Percentiles rank a stretch among this genome's conserved stretches.
Conservation (phyloP, 2,888 invertebrate species). For the Magallana nippona region DNA sequence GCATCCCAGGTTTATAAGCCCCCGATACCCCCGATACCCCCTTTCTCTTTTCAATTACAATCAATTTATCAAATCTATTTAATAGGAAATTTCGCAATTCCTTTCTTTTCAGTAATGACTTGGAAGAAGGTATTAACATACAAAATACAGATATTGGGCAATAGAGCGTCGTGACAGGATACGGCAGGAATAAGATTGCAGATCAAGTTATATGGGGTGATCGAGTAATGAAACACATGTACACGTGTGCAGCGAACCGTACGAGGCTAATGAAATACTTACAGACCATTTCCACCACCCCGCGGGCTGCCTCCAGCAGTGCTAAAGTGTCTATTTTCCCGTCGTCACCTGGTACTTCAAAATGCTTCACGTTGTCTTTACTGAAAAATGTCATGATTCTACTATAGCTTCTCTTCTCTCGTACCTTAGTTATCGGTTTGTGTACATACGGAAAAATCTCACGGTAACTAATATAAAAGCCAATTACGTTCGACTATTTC, state of each 20-base stretch:
- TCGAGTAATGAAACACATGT: neutral
- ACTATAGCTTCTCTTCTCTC: neutral
- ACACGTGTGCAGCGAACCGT: constrained; percentile 16
- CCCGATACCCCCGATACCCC: too few species aligned
- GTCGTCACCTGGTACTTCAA: constrained; percentile 13
- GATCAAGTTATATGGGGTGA: neutral
- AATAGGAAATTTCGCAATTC: too few species aligned
- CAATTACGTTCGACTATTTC: neutral
- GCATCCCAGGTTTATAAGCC: too few species aligned
- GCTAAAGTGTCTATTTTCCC: constrained; percentile 1
- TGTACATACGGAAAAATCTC: neutral
- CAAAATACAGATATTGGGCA: too few species aligned
- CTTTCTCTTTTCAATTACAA: too few species aligned
- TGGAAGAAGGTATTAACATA: too few species aligned
- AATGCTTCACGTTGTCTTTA: constrained; percentile 19
- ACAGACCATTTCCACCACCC: constrained; percentile 24
- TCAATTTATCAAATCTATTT: too few species aligned
- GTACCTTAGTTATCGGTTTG: neutral
- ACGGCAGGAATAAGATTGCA: too few species aligned
- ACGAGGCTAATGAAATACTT: neutral
- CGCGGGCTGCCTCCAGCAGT: neutral
- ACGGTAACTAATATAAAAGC: constrained; percentile 1
- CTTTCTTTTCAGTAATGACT: too few species aligned
- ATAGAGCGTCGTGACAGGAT: too few species aligned
- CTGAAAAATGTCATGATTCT: constrained; percentile 17